Percentiles rank a stretch among this genome's conserved stretches.
phyloP scores from a whole-genome alignment of 2,113 vertebrate genomes.

The Carlito syrichta region DNA sequence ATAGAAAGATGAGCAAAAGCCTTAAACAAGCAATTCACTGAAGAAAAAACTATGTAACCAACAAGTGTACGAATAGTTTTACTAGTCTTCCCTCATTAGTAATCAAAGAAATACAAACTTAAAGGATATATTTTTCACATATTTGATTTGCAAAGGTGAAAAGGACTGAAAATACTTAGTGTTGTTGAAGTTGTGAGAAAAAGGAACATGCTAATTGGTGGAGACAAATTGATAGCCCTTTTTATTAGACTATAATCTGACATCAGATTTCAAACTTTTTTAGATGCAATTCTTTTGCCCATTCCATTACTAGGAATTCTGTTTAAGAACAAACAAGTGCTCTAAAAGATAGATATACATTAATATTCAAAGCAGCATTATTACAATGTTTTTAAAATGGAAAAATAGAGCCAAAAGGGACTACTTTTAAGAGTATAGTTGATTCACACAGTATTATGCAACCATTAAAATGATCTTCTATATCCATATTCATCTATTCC shows the following conservation, averaged over 20 bases:
- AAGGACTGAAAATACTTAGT: background rate
- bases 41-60: background rate
- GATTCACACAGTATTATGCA: background rate
- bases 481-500: background rate
- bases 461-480: background rate
- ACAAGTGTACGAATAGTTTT: background rate
- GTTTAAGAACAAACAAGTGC: background rate
- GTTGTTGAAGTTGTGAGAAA: background rate
- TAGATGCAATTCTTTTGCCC: background rate
- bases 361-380: background rate
- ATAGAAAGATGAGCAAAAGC: background rate
- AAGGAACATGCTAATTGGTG: background rate
- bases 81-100: background rate
- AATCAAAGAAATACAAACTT: conserved; percentile 7
- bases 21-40: background rate
- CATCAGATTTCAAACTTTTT: background rate
- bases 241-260: background rate
- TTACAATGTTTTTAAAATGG: background rate
- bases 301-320: background rate
- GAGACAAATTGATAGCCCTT: background rate
- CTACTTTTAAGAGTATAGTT: background rate
- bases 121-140: background rate
- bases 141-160: background rate
- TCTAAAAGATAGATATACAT: background rate
- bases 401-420: background rate